These are phyloP conservation scores for Sorex fumeus DNA, from an alignment of 2,113 vertebrate species.

Conservation along the genomic window DNA sequence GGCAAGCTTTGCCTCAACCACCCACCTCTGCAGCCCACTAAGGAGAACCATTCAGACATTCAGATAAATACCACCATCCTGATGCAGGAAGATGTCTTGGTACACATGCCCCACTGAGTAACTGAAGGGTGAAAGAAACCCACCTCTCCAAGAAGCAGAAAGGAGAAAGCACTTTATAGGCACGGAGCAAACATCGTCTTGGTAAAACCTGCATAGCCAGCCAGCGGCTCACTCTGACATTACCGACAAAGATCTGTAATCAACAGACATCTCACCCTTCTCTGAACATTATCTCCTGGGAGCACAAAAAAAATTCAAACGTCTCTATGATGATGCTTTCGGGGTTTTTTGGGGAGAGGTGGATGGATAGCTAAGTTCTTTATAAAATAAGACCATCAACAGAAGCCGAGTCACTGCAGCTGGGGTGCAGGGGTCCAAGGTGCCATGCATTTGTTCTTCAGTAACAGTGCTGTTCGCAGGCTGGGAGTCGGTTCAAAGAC, in stretches of 20 bases:
- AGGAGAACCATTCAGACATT: not conserved
- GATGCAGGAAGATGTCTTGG: conserved; percentile 13
- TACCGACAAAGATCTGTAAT: not conserved
- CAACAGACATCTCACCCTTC: not conserved
- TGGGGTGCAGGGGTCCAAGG: not conserved
- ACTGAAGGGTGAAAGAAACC: not conserved
- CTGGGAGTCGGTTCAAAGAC: not conserved
- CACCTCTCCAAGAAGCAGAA: not conserved
- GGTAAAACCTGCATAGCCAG: not conserved
- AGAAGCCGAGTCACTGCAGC: conserved; percentile 13
- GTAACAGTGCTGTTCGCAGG: no score
- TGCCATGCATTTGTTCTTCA: no score
- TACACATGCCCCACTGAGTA: not conserved
- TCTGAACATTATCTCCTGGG: not conserved
- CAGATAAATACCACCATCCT: not conserved
- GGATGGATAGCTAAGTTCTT: not conserved
- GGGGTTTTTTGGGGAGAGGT: not conserved
- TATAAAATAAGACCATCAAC: conserved; percentile 19
- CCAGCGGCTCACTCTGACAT: not conserved
- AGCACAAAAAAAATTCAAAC: not conserved
- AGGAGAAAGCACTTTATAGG: not conserved
- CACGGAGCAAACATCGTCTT: not conserved
- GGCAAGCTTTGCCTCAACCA: no score
- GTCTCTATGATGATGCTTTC: no score
- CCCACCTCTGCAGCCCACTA: not conserved